phyloP scores from a whole-genome alignment of 2,888 invertebrate species.

The Agrochola circellaris region DNA sequence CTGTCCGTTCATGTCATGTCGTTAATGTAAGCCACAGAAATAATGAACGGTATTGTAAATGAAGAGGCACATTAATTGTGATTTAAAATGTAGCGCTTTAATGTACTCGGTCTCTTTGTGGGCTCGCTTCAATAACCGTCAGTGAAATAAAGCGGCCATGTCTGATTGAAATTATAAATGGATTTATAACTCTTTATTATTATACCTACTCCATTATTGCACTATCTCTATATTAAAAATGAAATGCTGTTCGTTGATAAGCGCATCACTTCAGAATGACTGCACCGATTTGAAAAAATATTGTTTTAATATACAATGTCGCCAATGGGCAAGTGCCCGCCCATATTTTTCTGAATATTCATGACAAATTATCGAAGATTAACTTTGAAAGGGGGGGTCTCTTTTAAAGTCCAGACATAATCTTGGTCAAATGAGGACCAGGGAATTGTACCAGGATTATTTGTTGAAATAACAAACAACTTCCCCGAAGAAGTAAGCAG shows the following conservation, averaged over 20 bases:
- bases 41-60: conserved; percentile 38
- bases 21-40: conserved; percentile 27
- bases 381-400: too few relatives aligned
- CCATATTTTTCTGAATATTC: too few relatives aligned
- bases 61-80: conserved; percentile 9
- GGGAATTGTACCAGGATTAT: neutral
- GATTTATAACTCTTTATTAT: too few relatives aligned
- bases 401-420: too few relatives aligned
- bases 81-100: conserved; percentile 23
- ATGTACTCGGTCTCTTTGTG: conserved; percentile 10
- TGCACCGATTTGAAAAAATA: too few relatives aligned
- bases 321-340: too few relatives aligned
- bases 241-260: too few relatives aligned
- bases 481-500: neutral
- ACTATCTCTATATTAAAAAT: too few relatives aligned
- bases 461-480: neutral
- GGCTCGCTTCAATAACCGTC: conserved; percentile 16
- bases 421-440: neutral
- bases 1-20: neutral
- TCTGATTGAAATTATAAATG: conserved; percentile 38
- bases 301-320: too few relatives aligned
- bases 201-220: too few relatives aligned
- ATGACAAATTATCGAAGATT: too few relatives aligned
- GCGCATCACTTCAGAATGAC: too few relatives aligned
- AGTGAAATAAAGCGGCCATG: conserved; percentile 7